Evolutionary conservation across 2,113 vertebrate genomes (phyloP).

Genomic region (Nothobranchius kuhntae): DNA sequence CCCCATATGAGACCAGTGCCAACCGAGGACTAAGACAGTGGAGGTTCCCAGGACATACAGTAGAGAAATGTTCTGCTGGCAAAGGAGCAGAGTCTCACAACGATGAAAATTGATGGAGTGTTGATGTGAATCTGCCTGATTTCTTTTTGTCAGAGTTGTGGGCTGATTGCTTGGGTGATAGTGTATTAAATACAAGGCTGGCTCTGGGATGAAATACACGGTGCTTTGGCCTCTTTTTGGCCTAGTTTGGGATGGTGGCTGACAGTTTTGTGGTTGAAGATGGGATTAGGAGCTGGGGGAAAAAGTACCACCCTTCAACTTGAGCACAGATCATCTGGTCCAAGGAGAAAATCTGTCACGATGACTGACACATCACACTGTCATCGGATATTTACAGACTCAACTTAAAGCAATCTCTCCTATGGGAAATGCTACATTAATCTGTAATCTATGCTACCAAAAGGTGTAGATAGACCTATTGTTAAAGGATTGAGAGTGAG

Average conservation of each 20-base stretch:
- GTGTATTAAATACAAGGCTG: slow-evolving; percentile 48
- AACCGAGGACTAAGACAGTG: slow-evolving; percentile 28
- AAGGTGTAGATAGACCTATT: slow-evolving; percentile 41
- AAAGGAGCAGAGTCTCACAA: slow-evolving; percentile 1
- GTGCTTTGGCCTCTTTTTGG: slow-evolving; percentile 40
- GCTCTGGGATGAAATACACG: slow-evolving; percentile 39
- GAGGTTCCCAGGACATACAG: slow-evolving; percentile 42
- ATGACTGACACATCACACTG: slow-evolving; percentile 52
- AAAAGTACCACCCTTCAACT: slow-evolving; percentile 51
- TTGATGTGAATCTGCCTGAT: slow-evolving; percentile 32
- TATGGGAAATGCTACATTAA: slow-evolving; percentile 49
- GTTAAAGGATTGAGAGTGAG: slow-evolving; percentile 42
- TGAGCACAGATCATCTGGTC: slow-evolving; percentile 34
- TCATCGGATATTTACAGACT: slow-evolving; percentile 40
- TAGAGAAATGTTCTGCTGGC: slow-evolving; percentile 31
- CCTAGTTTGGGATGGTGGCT: slow-evolving; percentile 36
- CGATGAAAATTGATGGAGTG: slow-evolving; percentile 21
- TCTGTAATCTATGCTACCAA: slow-evolving; percentile 50
- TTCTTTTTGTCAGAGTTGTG: slow-evolving; percentile 11
- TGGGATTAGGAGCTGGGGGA: slow-evolving; percentile 47
- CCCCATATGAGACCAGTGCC: slow-evolving; percentile 31
- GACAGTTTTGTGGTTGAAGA: slow-evolving; percentile 45
- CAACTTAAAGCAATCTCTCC: slow-evolving; percentile 30
- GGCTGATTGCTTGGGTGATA: slow-evolving; percentile 58
- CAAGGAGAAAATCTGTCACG: slow-evolving; percentile 16